phyloP scores from a whole-genome alignment of 2,888 invertebrate species.

The Nasonia oneida region DNA sequence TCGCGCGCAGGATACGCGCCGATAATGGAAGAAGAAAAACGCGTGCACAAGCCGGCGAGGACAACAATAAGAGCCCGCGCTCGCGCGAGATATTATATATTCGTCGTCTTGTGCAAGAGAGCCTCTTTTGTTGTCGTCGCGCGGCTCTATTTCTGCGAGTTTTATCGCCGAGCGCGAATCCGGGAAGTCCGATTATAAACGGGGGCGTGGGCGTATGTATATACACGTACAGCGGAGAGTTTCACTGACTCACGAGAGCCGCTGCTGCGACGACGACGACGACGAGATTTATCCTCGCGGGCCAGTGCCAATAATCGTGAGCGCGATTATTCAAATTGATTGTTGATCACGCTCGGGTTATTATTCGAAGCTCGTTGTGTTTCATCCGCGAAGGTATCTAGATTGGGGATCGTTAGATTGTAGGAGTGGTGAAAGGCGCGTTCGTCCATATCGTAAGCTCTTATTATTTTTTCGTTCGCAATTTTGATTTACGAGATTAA shows the following conservation, averaged over 20 bases:
- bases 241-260: conserved; percentile 18
- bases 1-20: not conserved
- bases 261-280: not conserved
- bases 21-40: conserved; percentile 16
- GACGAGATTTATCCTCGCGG: conserved; percentile 19
- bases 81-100: not conserved
- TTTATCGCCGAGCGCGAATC: conserved; percentile 40
- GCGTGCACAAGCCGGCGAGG: not conserved
- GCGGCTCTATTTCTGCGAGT: conserved; percentile 11
- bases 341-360: not conserved
- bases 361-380: not conserved
- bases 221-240: not conserved
- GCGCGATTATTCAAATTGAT: conserved; percentile 20
- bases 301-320: not conserved
- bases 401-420: not conserved
- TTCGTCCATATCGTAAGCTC: not conserved
- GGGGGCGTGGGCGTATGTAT: conserved; percentile 13
- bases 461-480: not conserved
- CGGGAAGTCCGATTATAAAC: conserved; percentile 56
- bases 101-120: not conserved
- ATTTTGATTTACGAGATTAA: not conserved
- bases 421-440: not conserved
- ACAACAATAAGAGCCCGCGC: not conserved
- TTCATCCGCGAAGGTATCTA: not conserved
- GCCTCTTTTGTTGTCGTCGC: conserved; percentile 1